A percentile compares a stretch with the other conserved stretches of the same genome.
Evolutionary conservation across 2,888 invertebrate genomes (phyloP).

Genomic region (Hirtodrosophila duncani): DNA sequence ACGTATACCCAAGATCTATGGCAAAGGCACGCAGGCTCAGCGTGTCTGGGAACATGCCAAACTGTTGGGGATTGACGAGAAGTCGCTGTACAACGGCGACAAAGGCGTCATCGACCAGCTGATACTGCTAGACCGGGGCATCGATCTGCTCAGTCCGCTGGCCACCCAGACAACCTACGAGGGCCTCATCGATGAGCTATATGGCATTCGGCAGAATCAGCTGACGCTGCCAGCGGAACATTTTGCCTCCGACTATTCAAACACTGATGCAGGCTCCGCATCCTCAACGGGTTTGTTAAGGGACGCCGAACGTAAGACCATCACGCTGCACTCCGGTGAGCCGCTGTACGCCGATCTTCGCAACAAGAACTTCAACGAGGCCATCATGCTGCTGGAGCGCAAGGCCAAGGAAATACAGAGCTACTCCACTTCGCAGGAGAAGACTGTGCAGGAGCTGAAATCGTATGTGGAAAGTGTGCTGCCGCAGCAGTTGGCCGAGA

Average conservation of each 20-base stretch:
- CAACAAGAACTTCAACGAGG: conserved; percentile 94
- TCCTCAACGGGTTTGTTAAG: conserved; percentile 25
- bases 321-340: conserved; percentile 93
- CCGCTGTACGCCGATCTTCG: conserved; percentile 92
- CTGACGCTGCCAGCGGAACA: conserved; percentile 91
- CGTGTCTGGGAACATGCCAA: conserved; percentile 93
- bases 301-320: conserved; percentile 83
- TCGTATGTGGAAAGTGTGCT: conserved; percentile 90
- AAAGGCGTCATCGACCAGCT: conserved; percentile 91
- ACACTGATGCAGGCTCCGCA: background rate
- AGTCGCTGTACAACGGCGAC: conserved; percentile 76
- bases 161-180: conserved; percentile 98
- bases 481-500: conserved; percentile 91
- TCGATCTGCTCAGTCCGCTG: conserved; percentile 94
- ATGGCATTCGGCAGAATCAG: conserved; percentile 89
- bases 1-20: conserved; percentile 91
- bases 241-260: conserved; percentile 80
- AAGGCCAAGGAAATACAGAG: conserved; percentile 92
- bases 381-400: conserved; percentile 90
- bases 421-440: conserved; percentile 90
- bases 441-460: conserved; percentile 96
- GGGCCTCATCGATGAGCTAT: conserved; percentile 97
- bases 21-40: conserved; percentile 92
- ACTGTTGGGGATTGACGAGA: conserved; percentile 84
- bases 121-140: conserved; percentile 91